Evolutionary conservation across 1,140 invertebrate species (phyloP).

Genomic region (Tetragonula clypearis): DNA sequence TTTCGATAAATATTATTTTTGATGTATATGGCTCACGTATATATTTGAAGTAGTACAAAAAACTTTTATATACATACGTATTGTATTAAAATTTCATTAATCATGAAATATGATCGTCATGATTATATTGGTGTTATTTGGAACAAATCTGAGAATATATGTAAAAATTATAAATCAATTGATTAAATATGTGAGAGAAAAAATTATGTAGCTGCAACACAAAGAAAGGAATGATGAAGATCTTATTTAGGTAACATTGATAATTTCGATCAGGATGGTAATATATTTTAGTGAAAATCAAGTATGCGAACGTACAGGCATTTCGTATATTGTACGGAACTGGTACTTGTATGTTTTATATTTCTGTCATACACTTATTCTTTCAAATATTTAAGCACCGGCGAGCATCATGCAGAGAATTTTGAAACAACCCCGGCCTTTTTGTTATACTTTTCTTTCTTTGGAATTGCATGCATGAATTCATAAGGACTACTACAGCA

Average conservation of each 20-base stretch:
- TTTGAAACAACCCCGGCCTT: slow-evolving; percentile 4
- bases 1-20: background rate
- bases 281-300: slow-evolving; percentile 1
- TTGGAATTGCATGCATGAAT: slow-evolving; percentile 33
- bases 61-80: background rate
- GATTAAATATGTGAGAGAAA: background rate
- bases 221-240: background rate
- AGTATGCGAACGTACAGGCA: slow-evolving; percentile 9
- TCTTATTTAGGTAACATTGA: too few species aligned
- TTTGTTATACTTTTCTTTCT: slow-evolving; percentile 27
- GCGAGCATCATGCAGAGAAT: slow-evolving; percentile 22
- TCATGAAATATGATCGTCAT: too few species aligned
- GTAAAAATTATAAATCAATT: background rate
- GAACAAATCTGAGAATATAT: too few species aligned
- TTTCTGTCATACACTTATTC: slow-evolving; percentile 40
- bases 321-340: slow-evolving; percentile 14
- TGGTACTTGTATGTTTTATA: slow-evolving; percentile 23
- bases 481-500: background rate
- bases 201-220: too few species aligned
- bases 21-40: background rate
- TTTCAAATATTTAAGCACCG: slow-evolving; percentile 24
- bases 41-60: too few species aligned
- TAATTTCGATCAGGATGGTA: background rate
- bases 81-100: background rate
- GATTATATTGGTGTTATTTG: too few species aligned